Percentiles rank a stretch among this genome's conserved stretches.
phyloP scores from a whole-genome alignment of 2,797 vertebrate species.

The Eulemur mongoz region DNA sequence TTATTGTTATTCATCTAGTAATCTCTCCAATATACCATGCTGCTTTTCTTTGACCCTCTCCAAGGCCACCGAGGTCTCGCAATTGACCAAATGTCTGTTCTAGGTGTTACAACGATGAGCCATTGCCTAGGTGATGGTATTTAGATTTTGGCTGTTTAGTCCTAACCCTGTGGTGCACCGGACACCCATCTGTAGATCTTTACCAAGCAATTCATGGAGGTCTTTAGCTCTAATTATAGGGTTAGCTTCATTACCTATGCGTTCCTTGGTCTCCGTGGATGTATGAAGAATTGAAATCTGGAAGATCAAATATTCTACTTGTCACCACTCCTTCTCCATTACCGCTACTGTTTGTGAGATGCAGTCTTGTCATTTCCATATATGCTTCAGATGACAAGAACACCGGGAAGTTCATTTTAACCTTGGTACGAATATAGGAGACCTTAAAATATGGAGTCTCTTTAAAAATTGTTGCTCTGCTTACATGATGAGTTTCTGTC shows the following conservation, averaged over 20 bases:
- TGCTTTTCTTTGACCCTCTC: background rate
- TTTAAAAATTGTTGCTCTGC: background rate
- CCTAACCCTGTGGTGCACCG: background rate
- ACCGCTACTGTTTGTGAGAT: background rate
- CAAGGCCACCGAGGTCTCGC: background rate
- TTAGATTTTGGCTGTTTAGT: background rate
- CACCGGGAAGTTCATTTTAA: background rate
- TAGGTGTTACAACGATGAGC: background rate
- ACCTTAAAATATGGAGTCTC: background rate
- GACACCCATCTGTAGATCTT: conserved; percentile 18
- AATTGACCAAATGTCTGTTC: background rate
- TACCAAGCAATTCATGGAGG: background rate
- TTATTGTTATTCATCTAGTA: background rate
- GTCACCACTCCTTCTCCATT: background rate
- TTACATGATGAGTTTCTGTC: background rate
- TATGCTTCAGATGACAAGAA: background rate
- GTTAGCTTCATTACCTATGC: background rate
- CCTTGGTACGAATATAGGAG: background rate
- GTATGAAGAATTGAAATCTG: background rate
- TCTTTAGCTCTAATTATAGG: background rate
- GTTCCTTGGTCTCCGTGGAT: background rate
- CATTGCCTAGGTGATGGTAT: background rate
- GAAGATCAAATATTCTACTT: background rate
- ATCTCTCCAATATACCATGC: background rate
- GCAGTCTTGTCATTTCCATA: background rate